Conservation (phyloP, 2,888 invertebrate genomes). For the Acronicta aceris region DNA sequence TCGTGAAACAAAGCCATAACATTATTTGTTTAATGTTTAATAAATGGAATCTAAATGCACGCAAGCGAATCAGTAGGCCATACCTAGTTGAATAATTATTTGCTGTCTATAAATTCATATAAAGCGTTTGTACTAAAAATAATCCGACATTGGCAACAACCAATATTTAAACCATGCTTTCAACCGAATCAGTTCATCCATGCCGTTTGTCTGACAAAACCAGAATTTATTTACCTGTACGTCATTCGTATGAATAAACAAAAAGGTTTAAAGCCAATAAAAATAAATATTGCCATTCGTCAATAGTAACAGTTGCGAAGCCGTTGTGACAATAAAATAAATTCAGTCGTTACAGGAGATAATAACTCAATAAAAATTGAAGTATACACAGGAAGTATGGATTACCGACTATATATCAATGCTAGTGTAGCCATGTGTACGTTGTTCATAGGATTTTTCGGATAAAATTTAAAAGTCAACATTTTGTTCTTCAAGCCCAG, state of each 20-base stretch:
- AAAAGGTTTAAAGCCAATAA: slow-evolving; percentile 44
- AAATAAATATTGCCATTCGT: slow-evolving; percentile 56
- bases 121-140: background rate
- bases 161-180: slow-evolving; percentile 8
- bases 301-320: slow-evolving; percentile 55
- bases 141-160: background rate
- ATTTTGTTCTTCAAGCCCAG: no score
- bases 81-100: no score
- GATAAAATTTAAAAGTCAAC: slow-evolving; percentile 9
- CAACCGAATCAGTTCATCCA: slow-evolving; percentile 17
- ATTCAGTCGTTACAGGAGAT: slow-evolving; percentile 54
- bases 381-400: slow-evolving; percentile 43
- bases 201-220: slow-evolving; percentile 17
- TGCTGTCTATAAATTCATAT: no score
- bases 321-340: slow-evolving; percentile 58
- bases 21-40: no score
- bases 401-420: slow-evolving; percentile 46
- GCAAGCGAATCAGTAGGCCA: no score
- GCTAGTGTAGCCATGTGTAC: slow-evolving; percentile 29
- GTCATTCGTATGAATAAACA: slow-evolving; percentile 43
- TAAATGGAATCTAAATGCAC: no score
- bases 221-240: slow-evolving; percentile 37
- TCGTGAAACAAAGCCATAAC: no score
- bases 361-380: slow-evolving; percentile 64
- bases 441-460: slow-evolving; percentile 13